phyloP scores from a whole-genome alignment of 1,140 invertebrate species.

The Chionoecetes opilio region DNA sequence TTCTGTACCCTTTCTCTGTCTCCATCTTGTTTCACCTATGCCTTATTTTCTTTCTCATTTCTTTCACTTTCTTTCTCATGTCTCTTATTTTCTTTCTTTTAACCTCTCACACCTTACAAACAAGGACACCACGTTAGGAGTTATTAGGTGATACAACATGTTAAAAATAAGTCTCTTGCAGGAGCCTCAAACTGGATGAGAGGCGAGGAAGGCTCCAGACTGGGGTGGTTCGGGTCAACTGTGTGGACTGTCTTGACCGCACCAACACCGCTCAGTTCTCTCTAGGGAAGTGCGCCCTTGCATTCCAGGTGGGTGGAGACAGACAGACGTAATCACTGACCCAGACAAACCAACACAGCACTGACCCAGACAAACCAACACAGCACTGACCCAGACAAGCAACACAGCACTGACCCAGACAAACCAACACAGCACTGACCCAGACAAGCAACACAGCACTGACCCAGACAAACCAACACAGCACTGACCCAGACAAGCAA shows the following conservation, averaged over 20 bases:
- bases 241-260: slow-evolving; percentile 99
- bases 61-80: not conserved
- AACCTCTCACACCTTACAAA: too few species aligned
- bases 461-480: not conserved
- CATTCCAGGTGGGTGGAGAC: slow-evolving; percentile 88
- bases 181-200: slow-evolving; percentile 45
- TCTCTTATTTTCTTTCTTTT: not conserved
- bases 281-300: slow-evolving; percentile 98
- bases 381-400: not conserved
- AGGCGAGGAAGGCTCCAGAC: slow-evolving; percentile 88
- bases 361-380: not conserved
- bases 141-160: too few species aligned
- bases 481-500: not conserved
- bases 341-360: not conserved
- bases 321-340: not conserved
- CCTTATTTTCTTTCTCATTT: not conserved
- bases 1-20: not conserved
- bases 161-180: not conserved
- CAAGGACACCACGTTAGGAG: too few species aligned
- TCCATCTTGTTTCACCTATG: not conserved
- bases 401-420: not conserved
- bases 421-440: not conserved
- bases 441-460: not conserved
- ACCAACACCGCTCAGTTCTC: slow-evolving; percentile 99
- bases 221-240: slow-evolving; percentile 98